Base-by-base conservation (phyloP, 2,797 vertebrate species). In the Propithecus deckenii region DNA sequence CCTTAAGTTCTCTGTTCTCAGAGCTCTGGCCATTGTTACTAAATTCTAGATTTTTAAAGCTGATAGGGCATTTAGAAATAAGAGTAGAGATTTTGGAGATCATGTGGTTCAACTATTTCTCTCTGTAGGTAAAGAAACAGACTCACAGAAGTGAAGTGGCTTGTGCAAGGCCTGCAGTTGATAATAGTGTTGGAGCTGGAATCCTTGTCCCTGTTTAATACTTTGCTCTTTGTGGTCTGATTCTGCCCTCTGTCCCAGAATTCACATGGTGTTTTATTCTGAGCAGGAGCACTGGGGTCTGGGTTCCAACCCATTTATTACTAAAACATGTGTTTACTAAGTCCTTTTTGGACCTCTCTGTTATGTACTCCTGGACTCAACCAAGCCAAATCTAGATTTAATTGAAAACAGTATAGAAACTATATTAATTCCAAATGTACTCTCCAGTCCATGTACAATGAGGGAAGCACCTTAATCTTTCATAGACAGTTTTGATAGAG, bases 361-460 rank as follows among this genome's bases (percentile, higher is more conserved):
- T 90, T 95, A 78, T 23, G 17, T 79, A 63, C 41, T 96, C 35
- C 85, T 96, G 13, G 69, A 89, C 38, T 95, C 86, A 91, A 61
- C 50, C n/a, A 88, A 89, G 32, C 86, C 83, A 89, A 59, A 89
- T 86, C 41, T 87, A 65, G n/a, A 63, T 89, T 97, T 85, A 93
- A 81, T 85, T 85, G 84, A 86, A 97, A 97, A 94, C 38, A 57
- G 20, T 69, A 43, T 94, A 85, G 84, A 88, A 96, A 92, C 46
- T 65, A 2, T 90, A 79, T 92, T 92, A 65, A 80, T 92, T 87
- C 67, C 71, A 96, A 83, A 46, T 90, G 72, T 85, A 50, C 75
- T 91, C 30, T 88, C 48, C 5, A 72, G 59, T 22, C 23, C 59
- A 61, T 35, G 35, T 78, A 46, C 84, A 93, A 43, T 46, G 50